These are phyloP conservation scores for Clinocottus analis DNA, from an alignment of 2,113 vertebrate genomes.

Conservation along the genomic window DNA sequence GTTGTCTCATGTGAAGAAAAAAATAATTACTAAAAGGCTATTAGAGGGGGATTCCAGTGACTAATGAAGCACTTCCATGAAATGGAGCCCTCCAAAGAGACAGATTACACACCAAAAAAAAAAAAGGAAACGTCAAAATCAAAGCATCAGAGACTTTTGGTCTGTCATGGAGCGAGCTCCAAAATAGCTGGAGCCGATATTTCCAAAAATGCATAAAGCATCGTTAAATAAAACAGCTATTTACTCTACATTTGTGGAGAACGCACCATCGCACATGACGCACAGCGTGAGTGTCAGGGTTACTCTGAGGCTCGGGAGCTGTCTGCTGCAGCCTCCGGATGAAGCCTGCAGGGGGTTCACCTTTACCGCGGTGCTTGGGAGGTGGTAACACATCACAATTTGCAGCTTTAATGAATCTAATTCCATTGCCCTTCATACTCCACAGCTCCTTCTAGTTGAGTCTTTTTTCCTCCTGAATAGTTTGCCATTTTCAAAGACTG, in stretches of 20 bases:
- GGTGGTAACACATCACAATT: conserved; percentile 47
- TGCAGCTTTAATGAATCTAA: conserved; percentile 58
- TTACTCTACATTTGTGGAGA: not conserved
- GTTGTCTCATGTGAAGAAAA: not conserved
- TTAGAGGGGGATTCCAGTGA: not conserved
- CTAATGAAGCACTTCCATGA: not conserved
- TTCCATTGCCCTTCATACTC: conserved; percentile 58
- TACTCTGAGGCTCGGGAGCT: not conserved
- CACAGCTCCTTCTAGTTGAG: conserved; percentile 25
- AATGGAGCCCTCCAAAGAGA: not conserved
- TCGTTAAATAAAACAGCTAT: not conserved
- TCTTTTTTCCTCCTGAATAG: conserved; percentile 17
- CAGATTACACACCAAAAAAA: no score
- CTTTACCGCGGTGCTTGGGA: conserved; percentile 42
- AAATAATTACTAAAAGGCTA: not conserved
- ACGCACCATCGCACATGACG: not conserved
- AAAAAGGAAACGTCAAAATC: no score
- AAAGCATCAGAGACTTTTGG: not conserved
- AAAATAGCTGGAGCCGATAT: not conserved
- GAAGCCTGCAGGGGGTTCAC: conserved; percentile 31
- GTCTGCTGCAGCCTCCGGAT: not conserved
- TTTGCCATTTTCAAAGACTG: conserved; percentile 32
- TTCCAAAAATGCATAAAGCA: not conserved
- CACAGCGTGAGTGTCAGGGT: not conserved
- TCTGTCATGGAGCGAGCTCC: not conserved